Evolutionary conservation across 2,888 invertebrate genomes (phyloP).

Genomic region (Falcaria lacertinaria): DNA sequence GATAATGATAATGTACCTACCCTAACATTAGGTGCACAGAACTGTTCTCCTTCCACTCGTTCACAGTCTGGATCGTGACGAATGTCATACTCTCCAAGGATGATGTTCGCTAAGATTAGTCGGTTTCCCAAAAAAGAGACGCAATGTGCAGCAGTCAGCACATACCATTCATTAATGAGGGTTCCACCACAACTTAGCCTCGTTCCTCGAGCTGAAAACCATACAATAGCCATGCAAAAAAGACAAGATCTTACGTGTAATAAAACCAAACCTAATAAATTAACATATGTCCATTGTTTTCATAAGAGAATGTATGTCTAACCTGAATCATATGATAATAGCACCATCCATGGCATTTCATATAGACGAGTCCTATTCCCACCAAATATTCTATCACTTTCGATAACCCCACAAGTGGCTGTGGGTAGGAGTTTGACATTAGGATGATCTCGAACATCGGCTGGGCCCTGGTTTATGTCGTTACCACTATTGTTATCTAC

Average conservation of each 20-base stretch:
- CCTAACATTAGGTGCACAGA: constrained; percentile 33
- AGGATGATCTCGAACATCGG: constrained; percentile 38
- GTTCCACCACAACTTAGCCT: constrained; percentile 74
- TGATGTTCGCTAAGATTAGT: constrained; percentile 57
- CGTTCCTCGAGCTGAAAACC: constrained; percentile 34
- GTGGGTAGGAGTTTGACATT: constrained; percentile 49
- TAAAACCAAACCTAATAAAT: too few relatives aligned
- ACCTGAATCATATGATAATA: constrained; percentile 81
- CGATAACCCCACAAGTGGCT: constrained; percentile 76
- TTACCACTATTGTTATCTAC: background rate
- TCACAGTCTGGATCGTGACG: constrained; percentile 53
- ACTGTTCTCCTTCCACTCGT: constrained; percentile 41
- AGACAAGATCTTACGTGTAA: too few relatives aligned
- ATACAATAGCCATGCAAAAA: too few relatives aligned
- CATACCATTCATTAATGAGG: constrained; percentile 73
- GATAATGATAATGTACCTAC: constrained; percentile 12
- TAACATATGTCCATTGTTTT: too few relatives aligned
- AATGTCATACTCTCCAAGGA: constrained; percentile 80
- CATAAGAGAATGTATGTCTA: constrained; percentile 6
- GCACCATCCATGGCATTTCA: constrained; percentile 88
- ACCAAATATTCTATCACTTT: constrained; percentile 77
- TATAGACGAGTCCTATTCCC: constrained; percentile 81
- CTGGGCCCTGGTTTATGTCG: constrained; percentile 14
- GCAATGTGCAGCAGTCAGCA: constrained; percentile 82
- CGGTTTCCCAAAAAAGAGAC: constrained; percentile 68